Conservation (phyloP, 2,113 vertebrate genomes). For the Melanerpes formicivorus region DNA sequence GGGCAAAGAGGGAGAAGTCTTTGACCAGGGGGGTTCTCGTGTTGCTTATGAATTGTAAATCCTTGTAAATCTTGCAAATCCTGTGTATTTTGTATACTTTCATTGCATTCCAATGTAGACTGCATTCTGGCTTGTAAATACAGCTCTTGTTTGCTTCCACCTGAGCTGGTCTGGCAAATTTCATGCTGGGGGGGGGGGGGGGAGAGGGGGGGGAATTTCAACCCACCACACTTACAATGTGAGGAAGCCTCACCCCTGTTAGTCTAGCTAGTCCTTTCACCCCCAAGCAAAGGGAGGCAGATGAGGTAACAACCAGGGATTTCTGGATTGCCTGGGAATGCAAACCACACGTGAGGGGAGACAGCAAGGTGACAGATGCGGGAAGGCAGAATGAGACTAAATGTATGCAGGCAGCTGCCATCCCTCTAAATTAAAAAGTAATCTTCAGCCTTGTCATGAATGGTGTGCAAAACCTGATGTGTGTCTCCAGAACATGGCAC, state of each 20-base stretch:
- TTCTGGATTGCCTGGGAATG: not conserved
- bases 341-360: not conserved
- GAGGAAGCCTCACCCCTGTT: not conserved
- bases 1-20: too few species aligned
- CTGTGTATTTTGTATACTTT: too few species aligned
- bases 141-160: too few species aligned
- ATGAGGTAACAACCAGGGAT: not conserved
- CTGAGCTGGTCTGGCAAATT: too few species aligned
- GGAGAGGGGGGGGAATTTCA: too few species aligned
- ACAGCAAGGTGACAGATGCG: not conserved
- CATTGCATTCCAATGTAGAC: too few species aligned
- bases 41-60: too few species aligned
- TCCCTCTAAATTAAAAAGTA: not conserved
- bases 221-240: not conserved
- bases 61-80: too few species aligned
- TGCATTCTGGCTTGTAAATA: too few species aligned
- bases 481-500: not conserved
- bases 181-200: too few species aligned
- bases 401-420: not conserved
- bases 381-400: not conserved
- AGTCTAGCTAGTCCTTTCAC: not conserved
- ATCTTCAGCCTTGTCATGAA: not conserved
- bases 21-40: too few species aligned
- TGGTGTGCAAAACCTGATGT: not conserved
- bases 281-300: not conserved